Base-by-base conservation (phyloP, 1,140 invertebrate genomes). In the Chironomus striatipennis region DNA sequence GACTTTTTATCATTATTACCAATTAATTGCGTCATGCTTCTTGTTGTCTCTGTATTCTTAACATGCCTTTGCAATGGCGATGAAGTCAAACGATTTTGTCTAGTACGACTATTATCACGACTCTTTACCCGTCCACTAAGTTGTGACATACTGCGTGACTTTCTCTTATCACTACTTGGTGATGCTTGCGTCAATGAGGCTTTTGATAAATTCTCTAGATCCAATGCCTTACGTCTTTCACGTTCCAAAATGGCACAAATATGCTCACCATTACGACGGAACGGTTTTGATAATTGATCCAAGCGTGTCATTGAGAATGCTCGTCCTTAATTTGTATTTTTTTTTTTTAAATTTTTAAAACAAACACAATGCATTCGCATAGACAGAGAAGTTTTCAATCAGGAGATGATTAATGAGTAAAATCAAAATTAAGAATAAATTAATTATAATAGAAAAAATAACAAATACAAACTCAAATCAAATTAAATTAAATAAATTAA, bases 291-390 rank as follows among this genome's bases (percentile, higher is more conserved):
- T 83, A 94, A 85, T 80, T 91, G 89, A 87, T 95, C 93, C 85
- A 96, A 87, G 79, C 94, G 89, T 79, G 93, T 92, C 93, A 95
- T 94, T 80, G 93, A 95, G 85, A 91, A 92, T 79, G 93, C 93
- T 88, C 93, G 94, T 78, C 81, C 81, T 81, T 74, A 76, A 57
- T 7, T n/a, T n/a, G n/a, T n/a, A n/a, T n/a, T n/a, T n/a, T n/a
- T n/a, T n/a, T n/a, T n/a, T n/a, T n/a, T n/a, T n/a, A n/a, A n/a
- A n/a, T 57, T 12, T 57, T 57, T 57, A 57, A 7, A 57, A 57
- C 47, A 57, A 57, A 57, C 47, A 57, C 12, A 57, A 5, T n/a
- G 9, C 47, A 57, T 57, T 5, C 47, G n/a, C 47, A 57, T 57
- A 5, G n/a, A 57, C 5, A 15, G 9, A 5, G n/a, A n/a, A n/a